Evolutionary conservation across 1,140 invertebrate genomes (phyloP).

Genomic region (Brachionus sp.): DNA sequence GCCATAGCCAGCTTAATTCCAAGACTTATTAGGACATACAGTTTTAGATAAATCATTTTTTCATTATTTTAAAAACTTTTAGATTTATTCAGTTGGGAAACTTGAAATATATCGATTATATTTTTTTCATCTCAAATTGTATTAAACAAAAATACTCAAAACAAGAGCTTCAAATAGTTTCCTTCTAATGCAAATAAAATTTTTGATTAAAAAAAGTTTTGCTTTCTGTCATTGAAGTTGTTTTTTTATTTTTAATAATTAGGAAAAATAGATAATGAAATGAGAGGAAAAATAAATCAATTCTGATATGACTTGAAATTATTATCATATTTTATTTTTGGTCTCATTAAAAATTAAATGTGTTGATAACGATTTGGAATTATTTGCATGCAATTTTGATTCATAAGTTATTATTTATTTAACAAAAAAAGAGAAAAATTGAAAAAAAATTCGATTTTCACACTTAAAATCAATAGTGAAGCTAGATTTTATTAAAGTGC

Average conservation of each 20-base stretch:
- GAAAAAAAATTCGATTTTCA: too few species aligned
- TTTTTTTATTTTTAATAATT: neutral
- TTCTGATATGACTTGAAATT: neutral
- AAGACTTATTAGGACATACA: neutral
- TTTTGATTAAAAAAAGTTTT: neutral
- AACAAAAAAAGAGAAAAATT: too few species aligned
- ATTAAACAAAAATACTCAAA: neutral
- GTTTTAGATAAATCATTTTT: neutral
- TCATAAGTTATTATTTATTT: neutral
- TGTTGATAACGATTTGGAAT: neutral
- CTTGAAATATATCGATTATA: neutral
- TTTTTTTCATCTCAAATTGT: neutral
- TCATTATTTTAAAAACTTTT: neutral
- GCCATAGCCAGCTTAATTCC: neutral
- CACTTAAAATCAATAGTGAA: too few species aligned
- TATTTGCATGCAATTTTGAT: neutral
- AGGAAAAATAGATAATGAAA: neutral
- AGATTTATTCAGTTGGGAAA: neutral
- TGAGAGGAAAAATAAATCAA: neutral
- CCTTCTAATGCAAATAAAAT: neutral
- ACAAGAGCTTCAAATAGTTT: neutral
- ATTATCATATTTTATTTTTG: constrained; percentile 4
- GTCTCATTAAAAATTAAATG: neutral
- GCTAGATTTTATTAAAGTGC: too few species aligned
- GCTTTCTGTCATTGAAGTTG: neutral